These are phyloP conservation scores for Mimachlamys varia DNA, from an alignment of 2,888 invertebrate genomes.

Conservation along the genomic window DNA sequence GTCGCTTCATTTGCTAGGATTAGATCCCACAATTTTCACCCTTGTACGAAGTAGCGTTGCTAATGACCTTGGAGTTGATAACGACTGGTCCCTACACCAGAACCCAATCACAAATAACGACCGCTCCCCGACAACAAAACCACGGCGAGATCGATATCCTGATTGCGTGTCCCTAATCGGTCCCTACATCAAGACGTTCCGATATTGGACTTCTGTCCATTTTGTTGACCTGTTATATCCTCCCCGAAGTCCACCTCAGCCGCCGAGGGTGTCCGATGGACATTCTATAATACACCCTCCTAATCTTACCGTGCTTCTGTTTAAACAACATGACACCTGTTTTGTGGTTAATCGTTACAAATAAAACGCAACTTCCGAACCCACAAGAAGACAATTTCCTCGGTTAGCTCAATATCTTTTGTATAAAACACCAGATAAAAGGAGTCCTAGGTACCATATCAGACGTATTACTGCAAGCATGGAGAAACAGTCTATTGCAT, in stretches of 20 bases:
- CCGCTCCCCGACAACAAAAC: conserved; percentile 36
- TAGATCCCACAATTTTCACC: conserved; percentile 42
- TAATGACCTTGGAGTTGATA: conserved; percentile 31
- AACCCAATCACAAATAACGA: conserved; percentile 28
- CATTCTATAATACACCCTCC: background rate
- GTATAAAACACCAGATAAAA: too few relatives aligned
- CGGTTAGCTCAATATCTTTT: too few relatives aligned
- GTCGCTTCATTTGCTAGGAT: conserved; percentile 49
- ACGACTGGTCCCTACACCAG: conserved; percentile 27
- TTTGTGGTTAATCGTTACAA: too few relatives aligned
- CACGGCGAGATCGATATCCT: background rate
- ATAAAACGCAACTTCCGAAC: too few relatives aligned
- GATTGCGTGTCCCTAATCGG: background rate
- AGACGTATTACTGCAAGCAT: too few relatives aligned
- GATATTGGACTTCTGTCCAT: background rate
- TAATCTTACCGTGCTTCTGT: too few relatives aligned
- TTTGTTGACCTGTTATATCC: background rate
- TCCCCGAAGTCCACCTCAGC: background rate
- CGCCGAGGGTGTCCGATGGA: background rate
- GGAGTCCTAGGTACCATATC: too few relatives aligned
- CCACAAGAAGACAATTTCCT: too few relatives aligned
- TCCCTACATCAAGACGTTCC: background rate
- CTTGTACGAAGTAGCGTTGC: background rate
- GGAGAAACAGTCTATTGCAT: too few relatives aligned
- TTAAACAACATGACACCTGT: too few relatives aligned